These are phyloP conservation scores for Cercopithecus mona DNA, from an alignment of 2,113 vertebrate species.

Conservation along the genomic window DNA sequence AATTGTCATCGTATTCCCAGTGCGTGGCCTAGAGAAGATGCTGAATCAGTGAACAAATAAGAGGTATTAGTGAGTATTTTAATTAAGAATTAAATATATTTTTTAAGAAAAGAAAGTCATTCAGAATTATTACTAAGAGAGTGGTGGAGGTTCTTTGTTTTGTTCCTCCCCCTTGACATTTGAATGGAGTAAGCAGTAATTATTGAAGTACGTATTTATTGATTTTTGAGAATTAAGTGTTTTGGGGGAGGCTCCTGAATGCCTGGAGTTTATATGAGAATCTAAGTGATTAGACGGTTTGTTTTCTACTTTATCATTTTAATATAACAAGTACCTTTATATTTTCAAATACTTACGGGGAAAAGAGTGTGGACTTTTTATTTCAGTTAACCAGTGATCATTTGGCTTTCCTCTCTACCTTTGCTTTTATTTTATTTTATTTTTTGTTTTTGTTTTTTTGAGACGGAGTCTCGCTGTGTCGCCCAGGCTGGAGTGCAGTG, in stretches of 20 bases:
- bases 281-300: background rate
- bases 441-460: no score
- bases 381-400: background rate
- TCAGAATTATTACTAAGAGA: background rate
- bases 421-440: background rate
- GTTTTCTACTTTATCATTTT: background rate
- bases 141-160: background rate
- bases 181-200: background rate
- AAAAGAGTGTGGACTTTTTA: background rate
- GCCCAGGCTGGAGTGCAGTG: no score
- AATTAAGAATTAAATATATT: conserved; percentile 4
- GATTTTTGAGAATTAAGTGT: background rate
- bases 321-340: background rate
- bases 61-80: background rate
- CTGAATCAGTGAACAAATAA: background rate
- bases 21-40: background rate
- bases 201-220: background rate
- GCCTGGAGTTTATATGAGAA: background rate
- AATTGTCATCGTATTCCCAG: background rate
- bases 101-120: background rate
- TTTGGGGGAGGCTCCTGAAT: background rate
- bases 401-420: background rate
- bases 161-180: background rate
- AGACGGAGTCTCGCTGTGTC: no score
- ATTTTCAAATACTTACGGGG: background rate